A percentile compares a stretch with the other conserved stretches of the same genome.
These are phyloP conservation scores for Meloidogyne chitwoodi DNA, from an alignment of 1,140 invertebrate genomes.

Conservation along the genomic window DNA sequence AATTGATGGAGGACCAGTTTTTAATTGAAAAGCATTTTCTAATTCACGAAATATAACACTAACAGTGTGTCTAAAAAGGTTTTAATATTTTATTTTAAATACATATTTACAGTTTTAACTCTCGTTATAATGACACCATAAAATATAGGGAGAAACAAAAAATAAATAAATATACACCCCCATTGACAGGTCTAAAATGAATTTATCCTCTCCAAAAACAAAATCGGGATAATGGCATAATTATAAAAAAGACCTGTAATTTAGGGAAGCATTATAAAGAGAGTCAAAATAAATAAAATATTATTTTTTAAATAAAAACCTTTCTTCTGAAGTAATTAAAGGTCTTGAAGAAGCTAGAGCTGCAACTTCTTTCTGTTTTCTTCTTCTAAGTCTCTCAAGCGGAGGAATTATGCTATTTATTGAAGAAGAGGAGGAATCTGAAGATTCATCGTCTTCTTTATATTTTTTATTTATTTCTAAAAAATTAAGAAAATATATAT, in stretches of 20 bases:
- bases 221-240: no score
- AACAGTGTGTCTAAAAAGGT: background rate
- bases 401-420: background rate
- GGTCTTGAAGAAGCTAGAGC: background rate
- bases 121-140: no score
- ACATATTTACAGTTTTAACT: no score
- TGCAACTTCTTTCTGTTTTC: background rate
- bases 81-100: background rate
- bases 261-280: no score
- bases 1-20: slow-evolving; percentile 1
- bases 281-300: no score
- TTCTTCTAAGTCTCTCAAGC: background rate
- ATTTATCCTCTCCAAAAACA: no score
- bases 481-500: background rate
- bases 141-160: background rate
- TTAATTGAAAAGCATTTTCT: background rate
- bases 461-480: background rate
- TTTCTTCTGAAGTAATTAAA: background rate
- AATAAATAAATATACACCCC: no score
- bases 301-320: background rate
- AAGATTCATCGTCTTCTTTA: background rate
- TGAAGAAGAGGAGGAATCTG: background rate
- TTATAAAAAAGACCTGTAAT: no score
- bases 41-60: background rate
- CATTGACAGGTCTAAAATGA: no score